A percentile compares a stretch with the other conserved stretches of the same genome.
phyloP scores from a whole-genome alignment of 2,888 invertebrate species.

The Lordiphosa fenestrarum region DNA sequence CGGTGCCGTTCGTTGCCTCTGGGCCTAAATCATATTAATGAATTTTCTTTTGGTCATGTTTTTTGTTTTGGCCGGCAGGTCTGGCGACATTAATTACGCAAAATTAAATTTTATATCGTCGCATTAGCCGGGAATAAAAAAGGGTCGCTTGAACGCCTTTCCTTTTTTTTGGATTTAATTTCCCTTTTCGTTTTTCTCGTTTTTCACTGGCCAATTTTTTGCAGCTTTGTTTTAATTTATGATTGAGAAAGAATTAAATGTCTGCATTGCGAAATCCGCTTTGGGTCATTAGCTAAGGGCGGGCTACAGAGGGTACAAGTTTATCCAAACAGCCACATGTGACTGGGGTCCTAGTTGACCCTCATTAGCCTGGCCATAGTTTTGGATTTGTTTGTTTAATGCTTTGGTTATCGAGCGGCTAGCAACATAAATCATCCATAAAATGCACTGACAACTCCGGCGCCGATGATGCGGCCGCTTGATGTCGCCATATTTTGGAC shows the following conservation, averaged over 20 bases:
- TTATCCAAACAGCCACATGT: constrained; percentile 16
- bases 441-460: constrained; percentile 34
- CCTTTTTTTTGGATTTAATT: constrained; percentile 6
- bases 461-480: constrained; percentile 28
- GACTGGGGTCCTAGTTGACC: constrained; percentile 15
- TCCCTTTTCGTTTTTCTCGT: background rate
- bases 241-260: constrained; percentile 50
- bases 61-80: constrained; percentile 18
- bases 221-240: constrained; percentile 68
- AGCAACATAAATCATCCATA: constrained; percentile 29
- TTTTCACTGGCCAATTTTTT: background rate
- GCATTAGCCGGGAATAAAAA: constrained; percentile 52
- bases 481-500: constrained; percentile 16
- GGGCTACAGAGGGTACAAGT: background rate
- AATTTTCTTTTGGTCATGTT: constrained; percentile 57
- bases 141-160: constrained; percentile 32
- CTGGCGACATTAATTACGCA: constrained; percentile 66
- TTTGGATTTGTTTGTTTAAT: constrained; percentile 16
- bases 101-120: constrained; percentile 72
- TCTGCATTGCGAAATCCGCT: constrained; percentile 51
- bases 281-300: constrained; percentile 53
- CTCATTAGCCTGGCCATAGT: constrained; percentile 11
- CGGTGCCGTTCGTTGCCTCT: constrained; percentile 24
- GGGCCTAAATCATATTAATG: constrained; percentile 66
- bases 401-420: constrained; percentile 19